Evolutionary conservation across 1,140 invertebrate species (phyloP).

Genomic region (Nephila pilipes): DNA sequence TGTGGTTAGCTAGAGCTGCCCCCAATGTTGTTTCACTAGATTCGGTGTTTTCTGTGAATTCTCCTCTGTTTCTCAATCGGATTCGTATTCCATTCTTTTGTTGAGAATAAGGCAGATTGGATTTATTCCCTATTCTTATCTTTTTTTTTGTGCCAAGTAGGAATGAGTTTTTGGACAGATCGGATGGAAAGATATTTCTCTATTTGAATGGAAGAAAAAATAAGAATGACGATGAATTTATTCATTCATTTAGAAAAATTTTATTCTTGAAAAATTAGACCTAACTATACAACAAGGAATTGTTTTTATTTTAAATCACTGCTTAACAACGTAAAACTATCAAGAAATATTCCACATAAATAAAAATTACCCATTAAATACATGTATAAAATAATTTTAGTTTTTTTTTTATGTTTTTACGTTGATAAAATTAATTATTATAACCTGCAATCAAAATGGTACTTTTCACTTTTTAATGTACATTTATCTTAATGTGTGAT

Average conservation of each 20-base stretch:
- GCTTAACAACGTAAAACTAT: too few species aligned
- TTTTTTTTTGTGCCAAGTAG: not conserved
- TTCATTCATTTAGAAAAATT: not conserved
- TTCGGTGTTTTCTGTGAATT: conserved; percentile 9
- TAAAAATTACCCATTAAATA: too few species aligned
- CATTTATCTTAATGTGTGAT: too few species aligned
- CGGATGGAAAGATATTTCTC: not conserved
- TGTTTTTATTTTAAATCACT: too few species aligned
- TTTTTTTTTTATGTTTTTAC: too few species aligned
- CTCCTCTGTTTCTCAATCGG: not conserved
- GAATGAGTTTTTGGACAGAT: not conserved
- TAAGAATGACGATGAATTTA: not conserved
- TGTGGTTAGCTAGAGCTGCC: conserved; percentile 38
- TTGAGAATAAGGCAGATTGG: conserved; percentile 10
- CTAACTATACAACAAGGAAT: too few species aligned
- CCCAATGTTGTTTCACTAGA: conserved; percentile 39
- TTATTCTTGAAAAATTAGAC: not conserved
- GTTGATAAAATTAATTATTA: too few species aligned
- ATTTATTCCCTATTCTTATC: not conserved
- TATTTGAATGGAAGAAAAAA: not conserved
- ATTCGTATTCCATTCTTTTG: conserved; percentile 26
- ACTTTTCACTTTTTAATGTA: too few species aligned
- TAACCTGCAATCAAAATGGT: too few species aligned
- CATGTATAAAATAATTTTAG: too few species aligned
- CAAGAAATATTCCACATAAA: too few species aligned